Conservation (phyloP, 2,113 vertebrate genomes). For the Erythrolamprus reginae region DNA sequence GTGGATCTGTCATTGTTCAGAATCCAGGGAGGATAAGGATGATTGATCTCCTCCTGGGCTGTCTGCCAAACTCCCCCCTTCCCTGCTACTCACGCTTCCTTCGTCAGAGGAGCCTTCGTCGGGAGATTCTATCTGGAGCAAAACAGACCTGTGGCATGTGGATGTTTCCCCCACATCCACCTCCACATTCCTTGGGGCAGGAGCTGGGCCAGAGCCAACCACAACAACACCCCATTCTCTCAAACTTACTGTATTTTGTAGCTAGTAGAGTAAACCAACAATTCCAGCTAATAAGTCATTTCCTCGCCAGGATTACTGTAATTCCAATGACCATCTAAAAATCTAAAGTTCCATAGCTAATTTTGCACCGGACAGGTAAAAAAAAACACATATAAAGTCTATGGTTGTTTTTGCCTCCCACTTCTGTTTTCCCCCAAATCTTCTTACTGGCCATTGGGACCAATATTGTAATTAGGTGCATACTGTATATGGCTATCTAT, state of each 20-base stretch:
- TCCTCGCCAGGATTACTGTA: background rate
- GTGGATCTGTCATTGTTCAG: too few species aligned
- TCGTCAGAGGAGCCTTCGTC: too few species aligned
- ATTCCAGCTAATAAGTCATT: background rate
- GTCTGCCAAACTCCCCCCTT: too few species aligned
- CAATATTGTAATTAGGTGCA: background rate
- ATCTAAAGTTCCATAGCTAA: background rate
- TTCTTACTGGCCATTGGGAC: background rate
- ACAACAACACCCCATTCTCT: background rate
- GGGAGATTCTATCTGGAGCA: too few species aligned
- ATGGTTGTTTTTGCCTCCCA: background rate
- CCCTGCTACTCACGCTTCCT: too few species aligned
- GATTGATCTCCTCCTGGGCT: too few species aligned
- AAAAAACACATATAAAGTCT: background rate
- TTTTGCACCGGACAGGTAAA: background rate
- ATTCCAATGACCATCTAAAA: background rate
- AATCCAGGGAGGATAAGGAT: too few species aligned
- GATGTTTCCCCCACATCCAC: too few species aligned
- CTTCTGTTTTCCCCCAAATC: background rate
- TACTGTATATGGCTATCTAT: too few species aligned
- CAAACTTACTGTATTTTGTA: background rate
- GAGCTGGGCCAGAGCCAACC: too few species aligned
- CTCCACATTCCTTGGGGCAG: too few species aligned
- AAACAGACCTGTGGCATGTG: too few species aligned
- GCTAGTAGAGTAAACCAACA: background rate